Percentiles rank a stretch among this genome's conserved stretches.
Evolutionary conservation across 2,888 invertebrate genomes (phyloP).

Genomic region (Arenicola marina): DNA sequence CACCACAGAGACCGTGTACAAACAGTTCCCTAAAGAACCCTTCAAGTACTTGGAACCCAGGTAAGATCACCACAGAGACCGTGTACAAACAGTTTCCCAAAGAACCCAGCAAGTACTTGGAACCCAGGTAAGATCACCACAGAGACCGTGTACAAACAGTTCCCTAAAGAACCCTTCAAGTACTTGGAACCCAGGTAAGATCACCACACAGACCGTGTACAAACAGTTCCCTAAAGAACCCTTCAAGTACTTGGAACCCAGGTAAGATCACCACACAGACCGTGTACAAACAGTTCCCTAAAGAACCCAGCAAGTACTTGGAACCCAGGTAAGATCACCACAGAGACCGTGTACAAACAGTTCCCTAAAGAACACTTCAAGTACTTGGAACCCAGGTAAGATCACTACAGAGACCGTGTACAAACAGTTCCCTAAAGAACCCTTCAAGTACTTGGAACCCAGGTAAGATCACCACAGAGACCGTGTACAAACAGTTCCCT

Average conservation of each 20-base stretch:
- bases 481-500: constrained; percentile 88
- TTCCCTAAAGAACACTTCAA: constrained; percentile 92
- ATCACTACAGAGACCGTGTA: too few relatives aligned
- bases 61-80: too few relatives aligned
- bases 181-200: constrained; percentile 83
- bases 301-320: constrained; percentile 93
- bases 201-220: too few relatives aligned
- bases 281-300: constrained; percentile 89
- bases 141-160: too few relatives aligned
- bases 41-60: constrained; percentile 91
- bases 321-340: constrained; percentile 78
- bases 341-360: too few relatives aligned
- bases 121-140: constrained; percentile 74
- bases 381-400: constrained; percentile 81
- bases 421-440: constrained; percentile 90
- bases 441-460: constrained; percentile 94
- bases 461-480: too few relatives aligned
- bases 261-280: too few relatives aligned
- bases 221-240: constrained; percentile 91
- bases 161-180: constrained; percentile 88
- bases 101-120: constrained; percentile 93
- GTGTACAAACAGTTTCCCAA: constrained; percentile 90
- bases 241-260: constrained; percentile 91
- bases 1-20: too few relatives aligned
- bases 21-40: constrained; percentile 89